phyloP scores from a whole-genome alignment of 2,113 vertebrate species.

The Callipepla californica region DNA sequence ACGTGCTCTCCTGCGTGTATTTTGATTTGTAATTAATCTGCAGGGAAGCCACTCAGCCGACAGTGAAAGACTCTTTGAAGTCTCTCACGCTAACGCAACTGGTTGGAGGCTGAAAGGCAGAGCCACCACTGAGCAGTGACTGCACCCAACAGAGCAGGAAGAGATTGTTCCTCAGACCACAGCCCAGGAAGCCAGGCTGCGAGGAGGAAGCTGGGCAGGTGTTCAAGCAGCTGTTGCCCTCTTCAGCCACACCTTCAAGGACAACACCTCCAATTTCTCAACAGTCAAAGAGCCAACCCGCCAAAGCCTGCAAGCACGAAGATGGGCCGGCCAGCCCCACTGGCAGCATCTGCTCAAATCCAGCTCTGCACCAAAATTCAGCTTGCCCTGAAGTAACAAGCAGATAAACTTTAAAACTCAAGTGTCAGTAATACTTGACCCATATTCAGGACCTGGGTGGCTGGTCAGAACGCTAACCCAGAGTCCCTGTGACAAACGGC shows the following conservation, averaged over 20 bases:
- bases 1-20: accelerated
- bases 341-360: accelerated
- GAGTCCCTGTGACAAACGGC: neutral
- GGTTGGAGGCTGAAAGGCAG: neutral
- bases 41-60: neutral
- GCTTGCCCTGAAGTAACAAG: neutral
- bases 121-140: neutral
- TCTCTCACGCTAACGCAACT: neutral
- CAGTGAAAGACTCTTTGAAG: neutral
- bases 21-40: neutral
- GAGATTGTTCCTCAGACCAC: neutral
- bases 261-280: neutral
- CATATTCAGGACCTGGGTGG: accelerated
- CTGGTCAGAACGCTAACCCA: neutral
- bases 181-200: neutral
- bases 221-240: neutral
- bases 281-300: neutral
- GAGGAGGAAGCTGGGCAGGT: neutral
- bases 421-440: neutral
- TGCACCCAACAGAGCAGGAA: neutral
- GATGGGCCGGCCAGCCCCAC: neutral
- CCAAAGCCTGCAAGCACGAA: neutral
- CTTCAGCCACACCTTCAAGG: neutral
- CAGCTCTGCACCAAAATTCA: neutral
- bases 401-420: neutral